phyloP scores from a whole-genome alignment of 2,888 invertebrate genomes.

The Scaeva pyrastri region DNA sequence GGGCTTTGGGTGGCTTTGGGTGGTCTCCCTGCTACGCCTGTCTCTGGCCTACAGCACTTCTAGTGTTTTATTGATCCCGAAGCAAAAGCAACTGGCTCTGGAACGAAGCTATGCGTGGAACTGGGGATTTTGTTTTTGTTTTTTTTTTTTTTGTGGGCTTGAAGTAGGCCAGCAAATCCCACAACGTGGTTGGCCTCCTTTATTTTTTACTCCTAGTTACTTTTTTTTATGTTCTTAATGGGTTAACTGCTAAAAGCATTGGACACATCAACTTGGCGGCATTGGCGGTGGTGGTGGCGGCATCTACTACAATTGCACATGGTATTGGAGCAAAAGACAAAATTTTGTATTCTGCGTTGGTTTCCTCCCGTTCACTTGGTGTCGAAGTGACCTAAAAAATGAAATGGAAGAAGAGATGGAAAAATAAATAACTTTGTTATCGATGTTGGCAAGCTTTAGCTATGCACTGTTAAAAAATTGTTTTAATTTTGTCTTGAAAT shows the following conservation, averaged over 20 bases:
- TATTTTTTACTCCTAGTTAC: conserved; percentile 19
- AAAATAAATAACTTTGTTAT: conserved; percentile 53
- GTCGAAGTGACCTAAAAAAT: conserved; percentile 60
- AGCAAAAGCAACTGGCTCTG: conserved; percentile 16
- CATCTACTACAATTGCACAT: conserved; percentile 43
- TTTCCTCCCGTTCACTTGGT: conserved; percentile 21
- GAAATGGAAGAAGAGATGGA: conserved; percentile 25
- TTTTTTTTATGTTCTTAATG: conserved; percentile 55
- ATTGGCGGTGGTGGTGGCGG: conserved; percentile 22
- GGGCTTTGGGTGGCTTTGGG: background rate
- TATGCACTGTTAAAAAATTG: conserved; percentile 21
- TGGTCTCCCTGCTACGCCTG: background rate
- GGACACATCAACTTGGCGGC: conserved; percentile 56
- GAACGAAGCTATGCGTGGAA: conserved; percentile 30
- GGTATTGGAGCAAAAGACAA: conserved; percentile 43
- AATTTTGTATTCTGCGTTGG: conserved; percentile 38
- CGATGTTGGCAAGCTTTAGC: conserved; percentile 20
- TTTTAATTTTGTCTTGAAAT: conserved; percentile 16
- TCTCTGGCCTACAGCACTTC: conserved; percentile 7
- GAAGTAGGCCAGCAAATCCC: conserved; percentile 64
- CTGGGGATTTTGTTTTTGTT: background rate
- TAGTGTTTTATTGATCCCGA: conserved; percentile 52
- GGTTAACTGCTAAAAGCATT: conserved; percentile 70
- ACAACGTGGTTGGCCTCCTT: conserved; percentile 42
- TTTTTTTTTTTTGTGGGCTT: background rate